Evolutionary conservation across 2,888 invertebrate genomes (phyloP), one percentile per base, ranked within the genome.

Genomic region (Brachylomia viminalis): DNA sequence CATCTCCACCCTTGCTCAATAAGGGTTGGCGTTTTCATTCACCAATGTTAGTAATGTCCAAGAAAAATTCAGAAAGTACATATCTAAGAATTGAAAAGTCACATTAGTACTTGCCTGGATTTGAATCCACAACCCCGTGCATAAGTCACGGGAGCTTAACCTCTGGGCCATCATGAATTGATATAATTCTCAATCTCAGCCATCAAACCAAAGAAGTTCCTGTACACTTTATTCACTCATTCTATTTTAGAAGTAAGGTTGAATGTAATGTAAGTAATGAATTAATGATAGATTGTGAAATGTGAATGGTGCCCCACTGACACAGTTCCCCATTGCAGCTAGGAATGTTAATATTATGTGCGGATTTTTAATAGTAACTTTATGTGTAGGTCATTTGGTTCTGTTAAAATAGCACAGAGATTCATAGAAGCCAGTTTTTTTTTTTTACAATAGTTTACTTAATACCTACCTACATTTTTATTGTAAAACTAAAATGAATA

Each of bases 291-390:
- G 69, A 47, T 78, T 68, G 76, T 70, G 77, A 67, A 86, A 86
- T 80, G 73, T 77, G 70, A 86, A 79, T 72, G 81, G 72, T 77
- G 75, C 23, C 80, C 79, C 49, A 80, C 82, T 88, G 76, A 83
- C 87, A 80, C 65, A 78, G 66, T 77, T 85, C 45, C 62, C 38
- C 38, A 33, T 61, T 38, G 61, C 73, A 30, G 65, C 38, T 61
- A 33, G 38, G 70, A 83, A 83, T 79, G 59, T 64, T 80, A 70
- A 69, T 64, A 59, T 13, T 45, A 33, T 56, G n/a, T 64, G 66
- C 49, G 4, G 20, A 54, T 4, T 47, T 80, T 64, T 45, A n/a
- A 52, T 67, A 27, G 30, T 42, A 5, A 54, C 17, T 58, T 27
- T 52, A 6, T 52, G 23, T 23, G 27, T 61, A 66, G 20, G 15